These are phyloP conservation scores for Heliconius himera DNA, from an alignment of 1,140 invertebrate genomes.

Conservation along the genomic window DNA sequence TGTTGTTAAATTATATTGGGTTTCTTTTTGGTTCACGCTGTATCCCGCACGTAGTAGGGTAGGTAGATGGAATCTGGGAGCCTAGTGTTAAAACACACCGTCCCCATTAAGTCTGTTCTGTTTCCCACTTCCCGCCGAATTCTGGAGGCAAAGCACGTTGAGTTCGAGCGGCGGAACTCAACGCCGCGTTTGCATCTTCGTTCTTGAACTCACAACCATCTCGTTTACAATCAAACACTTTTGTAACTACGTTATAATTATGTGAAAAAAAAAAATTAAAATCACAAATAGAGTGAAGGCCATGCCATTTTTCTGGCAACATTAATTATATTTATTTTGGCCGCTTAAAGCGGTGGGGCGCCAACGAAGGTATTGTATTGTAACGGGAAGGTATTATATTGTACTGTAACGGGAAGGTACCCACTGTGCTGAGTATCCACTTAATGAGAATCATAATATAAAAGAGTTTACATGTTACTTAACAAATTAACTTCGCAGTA, in stretches of 20 bases:
- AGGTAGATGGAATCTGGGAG: no score
- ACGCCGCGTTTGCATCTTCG: no score
- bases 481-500: background rate
- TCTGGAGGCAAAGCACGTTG: no score
- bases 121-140: no score
- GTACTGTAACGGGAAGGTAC: conserved; percentile 1
- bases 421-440: conserved; percentile 28
- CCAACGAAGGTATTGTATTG: conserved; percentile 18
- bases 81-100: no score
- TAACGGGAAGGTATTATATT: conserved; percentile 4
- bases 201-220: no score
- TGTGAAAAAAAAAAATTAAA: conserved; percentile 17
- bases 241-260: background rate
- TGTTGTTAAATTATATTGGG: no score
- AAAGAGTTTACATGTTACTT: conserved; percentile 6
- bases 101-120: no score
- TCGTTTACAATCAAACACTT: background rate
- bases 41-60: no score
- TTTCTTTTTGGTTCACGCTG: no score
- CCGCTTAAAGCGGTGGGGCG: conserved; percentile 12
- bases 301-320: conserved; percentile 17
- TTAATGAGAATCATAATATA: conserved; percentile 10
- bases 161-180: no score
- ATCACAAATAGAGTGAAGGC: conserved; percentile 11
- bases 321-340: conserved; percentile 27